Evolutionary conservation across 2,797 vertebrate genomes (phyloP).

Genomic region (Pseudochromis fuscus): DNA sequence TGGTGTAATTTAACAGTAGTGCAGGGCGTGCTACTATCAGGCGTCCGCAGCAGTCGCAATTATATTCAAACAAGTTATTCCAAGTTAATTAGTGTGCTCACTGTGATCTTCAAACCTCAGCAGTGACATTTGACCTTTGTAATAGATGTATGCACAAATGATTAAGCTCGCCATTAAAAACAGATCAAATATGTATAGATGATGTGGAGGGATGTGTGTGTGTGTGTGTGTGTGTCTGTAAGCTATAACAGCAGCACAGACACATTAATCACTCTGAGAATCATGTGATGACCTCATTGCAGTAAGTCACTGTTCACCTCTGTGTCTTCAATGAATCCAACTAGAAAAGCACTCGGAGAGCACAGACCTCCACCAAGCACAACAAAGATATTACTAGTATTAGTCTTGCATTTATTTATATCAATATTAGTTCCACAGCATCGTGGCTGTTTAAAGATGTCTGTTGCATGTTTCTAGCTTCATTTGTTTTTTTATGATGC

Average conservation of each 20-base stretch:
- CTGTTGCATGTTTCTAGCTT: no score
- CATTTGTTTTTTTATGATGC: no score
- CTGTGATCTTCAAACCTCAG: constrained; percentile 7
- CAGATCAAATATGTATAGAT: constrained; percentile 35
- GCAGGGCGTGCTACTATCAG: neutral
- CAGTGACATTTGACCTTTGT: constrained; percentile 28
- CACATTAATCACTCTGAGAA: no score
- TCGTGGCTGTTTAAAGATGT: no score
- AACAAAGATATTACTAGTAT: no score
- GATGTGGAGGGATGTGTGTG: neutral
- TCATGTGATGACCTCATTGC: no score
- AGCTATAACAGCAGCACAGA: constrained; percentile 12
- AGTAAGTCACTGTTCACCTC: no score
- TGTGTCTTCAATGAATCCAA: no score
- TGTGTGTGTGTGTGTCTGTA: constrained; percentile 2
- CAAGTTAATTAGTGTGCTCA: constrained; percentile 13
- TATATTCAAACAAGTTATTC: constrained; percentile 7
- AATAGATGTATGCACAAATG: constrained; percentile 6
- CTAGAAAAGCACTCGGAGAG: no score
- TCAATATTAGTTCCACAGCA: no score
- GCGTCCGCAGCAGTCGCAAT: neutral
- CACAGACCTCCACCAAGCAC: no score
- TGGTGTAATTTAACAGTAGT: neutral
- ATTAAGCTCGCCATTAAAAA: constrained; percentile 42
- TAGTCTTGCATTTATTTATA: no score